Percentiles rank a stretch among this genome's conserved stretches.
Evolutionary conservation across 2,888 invertebrate species (phyloP).

Genomic region (Tridacna crocea): DNA sequence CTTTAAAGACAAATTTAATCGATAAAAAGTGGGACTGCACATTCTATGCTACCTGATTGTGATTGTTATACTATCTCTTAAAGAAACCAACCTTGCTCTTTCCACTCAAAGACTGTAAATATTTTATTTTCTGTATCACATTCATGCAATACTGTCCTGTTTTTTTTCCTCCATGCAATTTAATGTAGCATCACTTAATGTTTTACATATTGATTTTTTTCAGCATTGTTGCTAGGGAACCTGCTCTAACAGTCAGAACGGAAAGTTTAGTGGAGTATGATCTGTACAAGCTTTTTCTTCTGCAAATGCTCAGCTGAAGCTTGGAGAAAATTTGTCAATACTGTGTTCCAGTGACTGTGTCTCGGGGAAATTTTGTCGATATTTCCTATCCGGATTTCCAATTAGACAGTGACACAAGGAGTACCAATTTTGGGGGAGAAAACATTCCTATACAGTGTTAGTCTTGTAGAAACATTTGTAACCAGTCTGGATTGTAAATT

Average conservation of each 20-base stretch:
- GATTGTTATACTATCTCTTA: too few relatives aligned
- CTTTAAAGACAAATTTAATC: too few relatives aligned
- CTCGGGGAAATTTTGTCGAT: constrained; percentile 19
- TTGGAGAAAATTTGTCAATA: constrained; percentile 13
- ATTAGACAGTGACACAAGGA: constrained; percentile 18
- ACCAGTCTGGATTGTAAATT: constrained; percentile 9
- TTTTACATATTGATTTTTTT: constrained; percentile 26
- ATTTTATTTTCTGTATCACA: background rate
- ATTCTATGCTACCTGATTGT: too few relatives aligned
- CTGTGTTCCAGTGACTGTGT: constrained; percentile 3
- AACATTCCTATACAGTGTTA: constrained; percentile 7
- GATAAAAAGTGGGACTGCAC: too few relatives aligned
- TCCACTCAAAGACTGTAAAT: background rate
- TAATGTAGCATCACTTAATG: constrained; percentile 21
- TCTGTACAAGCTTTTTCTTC: constrained; percentile 9
- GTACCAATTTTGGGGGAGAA: constrained; percentile 6
- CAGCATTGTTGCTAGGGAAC: constrained; percentile 24
- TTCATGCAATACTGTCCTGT: background rate
- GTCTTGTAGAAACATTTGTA: constrained; percentile 9
- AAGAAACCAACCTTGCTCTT: background rate
- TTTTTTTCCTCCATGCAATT: constrained; percentile 8
- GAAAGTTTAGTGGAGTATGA: constrained; percentile 6
- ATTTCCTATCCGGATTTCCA: background rate
- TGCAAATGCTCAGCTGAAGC: constrained; percentile 7
- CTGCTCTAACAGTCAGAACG: background rate